A percentile compares a stretch with the other conserved stretches of the same genome.
These are phyloP conservation scores for Synanthedon andrenaeformis DNA, from an alignment of 2,888 invertebrate genomes.

Conservation along the genomic window DNA sequence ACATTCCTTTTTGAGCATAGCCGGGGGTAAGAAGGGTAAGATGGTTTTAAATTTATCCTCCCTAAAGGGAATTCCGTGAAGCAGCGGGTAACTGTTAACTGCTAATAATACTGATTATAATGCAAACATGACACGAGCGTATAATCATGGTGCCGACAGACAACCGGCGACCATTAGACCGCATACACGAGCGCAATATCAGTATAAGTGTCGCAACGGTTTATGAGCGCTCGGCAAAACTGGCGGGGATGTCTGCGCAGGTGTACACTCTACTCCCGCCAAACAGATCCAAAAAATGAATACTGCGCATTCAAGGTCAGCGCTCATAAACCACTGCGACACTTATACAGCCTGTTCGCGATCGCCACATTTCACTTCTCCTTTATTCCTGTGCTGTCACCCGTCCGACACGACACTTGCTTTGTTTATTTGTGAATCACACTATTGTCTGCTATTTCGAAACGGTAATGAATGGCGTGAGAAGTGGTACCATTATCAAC, in stretches of 20 bases:
- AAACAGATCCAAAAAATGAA: too few species aligned
- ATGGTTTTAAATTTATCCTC: not conserved
- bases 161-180: conserved; percentile 27
- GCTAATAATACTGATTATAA: conserved; percentile 17
- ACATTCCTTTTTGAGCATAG: not conserved
- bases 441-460: not conserved
- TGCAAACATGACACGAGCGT: conserved; percentile 15
- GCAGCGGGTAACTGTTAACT: not conserved
- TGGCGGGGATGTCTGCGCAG: too few species aligned
- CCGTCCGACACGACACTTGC: conserved; percentile 17
- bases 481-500: too few species aligned
- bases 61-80: not conserved
- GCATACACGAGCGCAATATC: conserved; percentile 20
- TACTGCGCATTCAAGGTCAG: too few species aligned
- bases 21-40: not conserved
- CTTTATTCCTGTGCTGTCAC: conserved; percentile 34
- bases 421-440: conserved; percentile 21
- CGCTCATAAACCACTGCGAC: too few species aligned
- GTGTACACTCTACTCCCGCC: too few species aligned
- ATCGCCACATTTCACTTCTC: conserved; percentile 20
- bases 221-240: too few species aligned
- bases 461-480: not conserved
- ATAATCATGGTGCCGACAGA: conserved; percentile 17
- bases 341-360: conserved; percentile 39
- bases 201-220: too few species aligned